These are phyloP conservation scores for Carlito syrichta DNA, from an alignment of 2,113 vertebrate species.

Conservation along the genomic window DNA sequence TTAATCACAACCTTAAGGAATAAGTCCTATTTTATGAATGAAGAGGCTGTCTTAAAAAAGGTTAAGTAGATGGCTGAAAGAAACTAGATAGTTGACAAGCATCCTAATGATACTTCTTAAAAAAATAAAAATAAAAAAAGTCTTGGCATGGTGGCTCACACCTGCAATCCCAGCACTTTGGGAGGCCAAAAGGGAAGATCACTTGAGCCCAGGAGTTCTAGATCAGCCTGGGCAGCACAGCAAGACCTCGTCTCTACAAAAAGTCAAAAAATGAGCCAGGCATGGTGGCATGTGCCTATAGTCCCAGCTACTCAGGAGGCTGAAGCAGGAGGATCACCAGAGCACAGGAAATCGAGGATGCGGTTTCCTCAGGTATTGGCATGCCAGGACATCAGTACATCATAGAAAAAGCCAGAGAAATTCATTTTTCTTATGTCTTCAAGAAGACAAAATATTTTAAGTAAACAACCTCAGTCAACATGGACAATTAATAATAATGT, in stretches of 20 bases:
- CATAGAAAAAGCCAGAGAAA: conserved; percentile 17
- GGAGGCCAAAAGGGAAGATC: no score
- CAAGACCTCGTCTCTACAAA: no score
- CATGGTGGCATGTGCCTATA: no score
- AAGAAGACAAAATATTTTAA: conserved; percentile 36
- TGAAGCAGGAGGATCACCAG: no score
- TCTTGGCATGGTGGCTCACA: no score
- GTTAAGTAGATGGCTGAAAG: not conserved
- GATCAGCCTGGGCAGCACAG: no score
- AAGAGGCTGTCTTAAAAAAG: not conserved
- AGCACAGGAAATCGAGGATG: no score
- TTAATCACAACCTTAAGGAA: not conserved
- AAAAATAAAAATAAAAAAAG: not conserved
- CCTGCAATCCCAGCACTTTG: no score
- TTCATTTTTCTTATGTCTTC: conserved; percentile 55
- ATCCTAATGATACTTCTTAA: not conserved
- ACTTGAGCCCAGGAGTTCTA: no score
- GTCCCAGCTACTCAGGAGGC: no score
- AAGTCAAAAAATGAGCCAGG: no score
- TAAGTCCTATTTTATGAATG: not conserved
- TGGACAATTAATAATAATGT: conserved; percentile 17
- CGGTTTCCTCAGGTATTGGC: conserved; percentile 57
- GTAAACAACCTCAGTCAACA: not conserved
- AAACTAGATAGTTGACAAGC: not conserved
- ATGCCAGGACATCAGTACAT: conserved; percentile 47